Percentiles rank a stretch among this genome's conserved stretches.
phyloP scores from a whole-genome alignment of 1,140 invertebrate genomes.

The Palaemon carinicauda region DNA sequence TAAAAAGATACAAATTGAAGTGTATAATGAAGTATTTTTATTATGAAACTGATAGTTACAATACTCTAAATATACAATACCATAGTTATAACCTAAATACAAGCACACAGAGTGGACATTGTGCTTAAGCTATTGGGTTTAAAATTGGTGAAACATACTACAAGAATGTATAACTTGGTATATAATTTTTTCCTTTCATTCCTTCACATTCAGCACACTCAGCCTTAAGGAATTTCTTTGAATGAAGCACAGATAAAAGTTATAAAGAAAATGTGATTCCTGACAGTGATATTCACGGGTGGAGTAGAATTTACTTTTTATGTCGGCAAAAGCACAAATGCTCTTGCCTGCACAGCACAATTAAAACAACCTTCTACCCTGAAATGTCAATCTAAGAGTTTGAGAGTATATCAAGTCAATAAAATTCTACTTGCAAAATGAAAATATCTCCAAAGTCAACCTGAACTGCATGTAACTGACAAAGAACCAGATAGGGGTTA shows the following conservation, averaged over 20 bases:
- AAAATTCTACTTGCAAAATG: too few relatives aligned
- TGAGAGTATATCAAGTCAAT: too few relatives aligned
- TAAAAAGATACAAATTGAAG: too few relatives aligned
- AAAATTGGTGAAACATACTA: slow-evolving; percentile 37
- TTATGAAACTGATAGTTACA: slow-evolving; percentile 55
- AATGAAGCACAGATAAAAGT: slow-evolving; percentile 1
- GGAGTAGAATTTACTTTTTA: neutral
- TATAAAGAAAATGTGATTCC: slow-evolving; percentile 46
- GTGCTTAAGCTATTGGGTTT: slow-evolving; percentile 52
- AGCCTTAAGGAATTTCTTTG: slow-evolving; percentile 25
- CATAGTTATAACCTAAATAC: slow-evolving; percentile 51
- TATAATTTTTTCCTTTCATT: neutral
- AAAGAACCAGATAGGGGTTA: too few relatives aligned
- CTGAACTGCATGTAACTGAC: too few relatives aligned
- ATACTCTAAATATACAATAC: slow-evolving; percentile 54
- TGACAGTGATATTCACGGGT: slow-evolving; percentile 34
- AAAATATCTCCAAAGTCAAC: too few relatives aligned
- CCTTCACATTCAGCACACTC: slow-evolving; percentile 26
- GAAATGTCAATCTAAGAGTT: too few relatives aligned
- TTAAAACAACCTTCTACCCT: too few relatives aligned
- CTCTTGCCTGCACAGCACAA: too few relatives aligned
- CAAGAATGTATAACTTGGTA: slow-evolving; percentile 29
- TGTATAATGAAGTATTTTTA: slow-evolving; percentile 47
- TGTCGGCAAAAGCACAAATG: too few relatives aligned
- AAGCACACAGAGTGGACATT: slow-evolving; percentile 51